Conservation (phyloP, 2,113 vertebrate species). For the Erpornis zantholeuca region DNA sequence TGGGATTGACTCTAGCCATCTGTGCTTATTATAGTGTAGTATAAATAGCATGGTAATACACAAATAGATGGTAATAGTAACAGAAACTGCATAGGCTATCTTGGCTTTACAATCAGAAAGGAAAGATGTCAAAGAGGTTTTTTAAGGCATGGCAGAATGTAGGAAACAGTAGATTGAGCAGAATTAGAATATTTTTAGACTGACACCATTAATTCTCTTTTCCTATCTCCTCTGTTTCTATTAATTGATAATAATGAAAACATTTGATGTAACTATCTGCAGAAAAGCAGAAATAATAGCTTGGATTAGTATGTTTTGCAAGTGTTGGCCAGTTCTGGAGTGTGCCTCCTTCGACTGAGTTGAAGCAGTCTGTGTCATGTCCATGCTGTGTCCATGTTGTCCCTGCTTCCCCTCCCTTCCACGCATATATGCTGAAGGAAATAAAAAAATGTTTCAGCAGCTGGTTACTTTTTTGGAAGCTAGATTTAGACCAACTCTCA, state of each 20-base stretch:
- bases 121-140: background rate
- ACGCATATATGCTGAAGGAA: background rate
- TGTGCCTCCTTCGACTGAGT: background rate
- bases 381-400: fast-evolving
- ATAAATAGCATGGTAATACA: slow-evolving; percentile 57
- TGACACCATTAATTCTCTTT: background rate
- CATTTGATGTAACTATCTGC: background rate
- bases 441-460: background rate
- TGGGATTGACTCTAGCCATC: slow-evolving; percentile 63
- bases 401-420: background rate
- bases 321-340: background rate
- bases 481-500: background rate
- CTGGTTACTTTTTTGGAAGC: background rate
- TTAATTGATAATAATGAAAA: background rate
- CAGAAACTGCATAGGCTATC: background rate
- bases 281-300: background rate
- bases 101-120: background rate
- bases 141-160: background rate
- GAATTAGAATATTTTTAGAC: background rate
- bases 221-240: background rate
- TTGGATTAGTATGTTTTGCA: background rate
- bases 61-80: background rate
- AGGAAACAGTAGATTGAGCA: background rate
- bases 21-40: slow-evolving; percentile 46
- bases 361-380: background rate